Evolutionary conservation across 2,888 invertebrate genomes (phyloP).

Genomic region (Tupiocoris notatus): DNA sequence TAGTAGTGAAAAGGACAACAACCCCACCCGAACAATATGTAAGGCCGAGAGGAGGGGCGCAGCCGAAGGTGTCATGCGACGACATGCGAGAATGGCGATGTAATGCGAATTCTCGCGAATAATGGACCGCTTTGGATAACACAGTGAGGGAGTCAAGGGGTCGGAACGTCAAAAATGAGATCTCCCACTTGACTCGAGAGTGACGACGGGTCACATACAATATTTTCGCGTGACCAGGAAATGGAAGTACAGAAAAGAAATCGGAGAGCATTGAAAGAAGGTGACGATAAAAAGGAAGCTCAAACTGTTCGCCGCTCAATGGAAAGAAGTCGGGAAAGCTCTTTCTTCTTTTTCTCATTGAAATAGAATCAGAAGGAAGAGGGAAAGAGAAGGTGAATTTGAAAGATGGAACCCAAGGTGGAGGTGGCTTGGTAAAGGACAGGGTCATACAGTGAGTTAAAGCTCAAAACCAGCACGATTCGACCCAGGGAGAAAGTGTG

Average conservation of each 20-base stretch:
- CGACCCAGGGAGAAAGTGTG: no score
- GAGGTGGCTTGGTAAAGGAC: no score
- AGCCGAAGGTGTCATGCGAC: no score
- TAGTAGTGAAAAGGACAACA: no score
- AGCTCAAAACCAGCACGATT: neutral
- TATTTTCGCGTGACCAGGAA: neutral
- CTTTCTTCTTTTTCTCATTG: neutral
- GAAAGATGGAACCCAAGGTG: no score
- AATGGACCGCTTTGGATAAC: no score
- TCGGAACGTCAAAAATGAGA: neutral
- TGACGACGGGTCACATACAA: neutral
- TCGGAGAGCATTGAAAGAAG: neutral
- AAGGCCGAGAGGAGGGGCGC: no score
- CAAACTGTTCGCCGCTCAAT: neutral
- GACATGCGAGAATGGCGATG: no score
- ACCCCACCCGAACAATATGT: no score
- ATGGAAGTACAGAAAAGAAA: neutral
- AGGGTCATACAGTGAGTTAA: neutral
- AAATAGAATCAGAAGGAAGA: neutral
- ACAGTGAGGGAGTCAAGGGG: neutral
- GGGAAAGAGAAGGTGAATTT: neutral
- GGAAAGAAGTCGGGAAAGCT: neutral
- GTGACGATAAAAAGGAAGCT: neutral
- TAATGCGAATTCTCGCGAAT: no score
- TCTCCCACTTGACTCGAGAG: neutral